Evolutionary conservation across 2,797 vertebrate species (phyloP), one percentile per base, ranked within the genome.

Genomic region (Gambelia wislizenii): DNA sequence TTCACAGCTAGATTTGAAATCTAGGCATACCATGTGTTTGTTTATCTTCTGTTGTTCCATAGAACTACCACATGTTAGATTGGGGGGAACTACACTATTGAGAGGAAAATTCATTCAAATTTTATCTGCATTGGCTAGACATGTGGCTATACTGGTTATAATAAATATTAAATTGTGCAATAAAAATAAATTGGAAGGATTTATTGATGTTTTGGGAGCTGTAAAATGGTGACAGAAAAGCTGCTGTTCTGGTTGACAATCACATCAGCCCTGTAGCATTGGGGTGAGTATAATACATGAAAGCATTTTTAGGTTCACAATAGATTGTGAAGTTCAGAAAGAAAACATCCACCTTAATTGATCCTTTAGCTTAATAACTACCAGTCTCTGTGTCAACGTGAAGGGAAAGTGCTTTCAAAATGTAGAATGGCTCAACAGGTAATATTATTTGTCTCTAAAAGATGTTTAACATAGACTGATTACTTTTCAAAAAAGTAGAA

Each of bases 151-250:
- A 42, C 6, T 2, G 81, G 27, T 44, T 67, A 83, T 33, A 83
- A 83, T 83, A 83, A 83, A 83, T 83, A 83, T 47, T 83, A 67
- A 67, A 83, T n/a, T 67, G 27, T 67, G 44, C 61, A 83, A 83
- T 47, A 83, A 67, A 83, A 47, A 33, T 14, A 67, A 83, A 83
- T 67, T 83, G 59, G 27, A 47, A 83, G 36, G 61, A 83, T 83
- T 83, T 83, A 67, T 42, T 47, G 42, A 47, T 83, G 44, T 83
- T 44, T 42, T 64, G 81, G 42, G 81, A 44, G 27, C 27, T 83
- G 44, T 47, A 83, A 83, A 67, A 67, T 47, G 42, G 6, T 67
- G n/a, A 42, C 27, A 83, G 13, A 10, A 83, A 33, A 47, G 59
- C 27, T 83, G 61, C 7, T 83, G 39, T 83, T 27, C 30, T 83